phyloP scores from a whole-genome alignment of 2,113 vertebrate species.

The Tragelaphus strepsiceros region DNA sequence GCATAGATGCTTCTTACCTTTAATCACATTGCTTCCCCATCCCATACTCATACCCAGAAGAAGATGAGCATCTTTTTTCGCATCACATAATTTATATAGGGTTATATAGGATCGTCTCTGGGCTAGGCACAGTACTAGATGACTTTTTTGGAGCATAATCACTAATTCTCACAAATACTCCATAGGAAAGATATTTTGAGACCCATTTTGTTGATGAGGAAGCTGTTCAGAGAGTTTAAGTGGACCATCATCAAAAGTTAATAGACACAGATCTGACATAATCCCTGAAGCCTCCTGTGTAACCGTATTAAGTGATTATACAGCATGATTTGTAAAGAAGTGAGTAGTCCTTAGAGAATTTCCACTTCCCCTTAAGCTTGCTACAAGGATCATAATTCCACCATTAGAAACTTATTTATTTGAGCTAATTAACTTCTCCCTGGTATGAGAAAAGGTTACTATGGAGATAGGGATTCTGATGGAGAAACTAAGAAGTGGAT shows the following conservation, averaged over 20 bases:
- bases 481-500: background rate
- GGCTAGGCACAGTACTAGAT: background rate
- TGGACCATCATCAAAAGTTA: background rate
- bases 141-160: background rate
- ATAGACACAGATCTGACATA: background rate
- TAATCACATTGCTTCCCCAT: background rate
- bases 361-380: background rate
- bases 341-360: background rate
- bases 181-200: background rate
- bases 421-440: background rate
- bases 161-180: background rate
- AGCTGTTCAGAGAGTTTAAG: background rate
- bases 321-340: background rate
- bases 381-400: background rate
- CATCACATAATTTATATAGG: background rate
- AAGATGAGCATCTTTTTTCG: background rate
- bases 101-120: background rate
- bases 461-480: background rate
- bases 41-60: background rate
- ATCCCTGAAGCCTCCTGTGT: background rate
- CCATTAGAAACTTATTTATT: background rate
- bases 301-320: background rate
- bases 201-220: background rate
- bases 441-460: background rate
- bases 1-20: background rate